phyloP scores from a whole-genome alignment of 2,888 invertebrate species.

The Coelopa pilipes region DNA sequence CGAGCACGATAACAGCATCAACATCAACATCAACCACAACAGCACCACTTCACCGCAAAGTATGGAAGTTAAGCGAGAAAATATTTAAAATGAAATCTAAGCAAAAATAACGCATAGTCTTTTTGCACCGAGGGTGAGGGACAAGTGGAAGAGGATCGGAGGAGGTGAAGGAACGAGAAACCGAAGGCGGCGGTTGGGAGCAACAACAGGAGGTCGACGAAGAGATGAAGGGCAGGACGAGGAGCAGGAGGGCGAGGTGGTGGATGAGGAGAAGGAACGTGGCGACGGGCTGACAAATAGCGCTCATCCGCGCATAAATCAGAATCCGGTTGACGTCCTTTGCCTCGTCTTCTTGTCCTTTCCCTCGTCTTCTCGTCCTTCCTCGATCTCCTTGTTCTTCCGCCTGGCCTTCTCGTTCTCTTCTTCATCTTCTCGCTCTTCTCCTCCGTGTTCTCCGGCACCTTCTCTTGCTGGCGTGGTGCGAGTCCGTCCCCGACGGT shows the following conservation, averaged over 20 bases:
- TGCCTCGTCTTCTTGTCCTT: conserved; percentile 17
- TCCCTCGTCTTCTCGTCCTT: too few species aligned
- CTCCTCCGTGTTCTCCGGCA: too few species aligned
- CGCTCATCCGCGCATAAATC: conserved; percentile 25
- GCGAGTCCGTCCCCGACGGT: conserved; percentile 25
- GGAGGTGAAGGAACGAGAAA: too few species aligned
- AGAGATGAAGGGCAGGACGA: not conserved
- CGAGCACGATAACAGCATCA: not conserved
- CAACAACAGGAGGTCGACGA: not conserved
- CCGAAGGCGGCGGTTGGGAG: too few species aligned
- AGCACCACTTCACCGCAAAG: too few species aligned
- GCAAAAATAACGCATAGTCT: conserved; percentile 2
- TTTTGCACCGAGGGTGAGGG: too few species aligned
- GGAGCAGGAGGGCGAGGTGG: not conserved
- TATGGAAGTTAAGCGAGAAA: conserved; percentile 4
- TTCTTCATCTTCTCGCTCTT: too few species aligned
- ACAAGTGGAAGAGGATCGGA: too few species aligned
- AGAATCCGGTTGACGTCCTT: too few species aligned
- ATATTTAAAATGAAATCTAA: conserved; percentile 2
- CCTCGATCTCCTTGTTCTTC: too few species aligned
- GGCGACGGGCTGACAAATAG: conserved; percentile 12
- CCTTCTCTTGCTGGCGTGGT: not conserved
- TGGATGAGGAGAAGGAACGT: not conserved
- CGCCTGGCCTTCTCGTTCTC: too few species aligned
- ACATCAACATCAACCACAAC: too few species aligned